Conservation (phyloP, 2,888 invertebrate species). For the Pseudoips prasinana region DNA sequence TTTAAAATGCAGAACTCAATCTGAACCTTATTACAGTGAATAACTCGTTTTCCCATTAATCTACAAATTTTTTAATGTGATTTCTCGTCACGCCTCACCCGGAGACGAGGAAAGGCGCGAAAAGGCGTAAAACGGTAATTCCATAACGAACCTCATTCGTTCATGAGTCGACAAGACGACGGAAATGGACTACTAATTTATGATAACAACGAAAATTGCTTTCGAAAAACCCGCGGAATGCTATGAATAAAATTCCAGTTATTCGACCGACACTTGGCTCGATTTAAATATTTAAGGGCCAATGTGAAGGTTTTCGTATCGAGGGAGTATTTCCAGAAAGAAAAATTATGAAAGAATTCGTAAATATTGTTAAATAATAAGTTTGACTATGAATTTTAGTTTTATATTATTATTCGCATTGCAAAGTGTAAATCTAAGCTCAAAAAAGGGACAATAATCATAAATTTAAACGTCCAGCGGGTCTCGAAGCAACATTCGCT, state of each 20-base stretch:
- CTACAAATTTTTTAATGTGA: conserved; percentile 8
- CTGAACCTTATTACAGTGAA: conserved; percentile 8
- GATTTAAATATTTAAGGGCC: conserved; percentile 41
- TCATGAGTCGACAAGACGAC: conserved; percentile 25
- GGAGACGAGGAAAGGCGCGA: conserved; percentile 13
- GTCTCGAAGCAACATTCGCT: no score
- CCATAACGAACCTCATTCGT: conserved; percentile 32
- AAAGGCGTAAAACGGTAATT: conserved; percentile 25
- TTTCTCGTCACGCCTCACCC: conserved; percentile 14
- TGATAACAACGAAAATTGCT: conserved; percentile 52
- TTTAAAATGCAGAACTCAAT: neutral
- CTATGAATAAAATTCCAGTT: conserved; percentile 62
- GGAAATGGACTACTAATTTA: conserved; percentile 50
- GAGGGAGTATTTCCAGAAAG: conserved; percentile 1
- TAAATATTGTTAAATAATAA: no score
- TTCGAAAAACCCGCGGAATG: conserved; percentile 43
- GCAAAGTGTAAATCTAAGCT: no score
- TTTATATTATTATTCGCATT: no score
- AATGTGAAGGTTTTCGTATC: conserved; percentile 11
- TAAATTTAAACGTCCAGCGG: no score
- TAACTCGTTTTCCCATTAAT: conserved; percentile 15
- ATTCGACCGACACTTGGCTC: conserved; percentile 32
- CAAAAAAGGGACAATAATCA: no score
- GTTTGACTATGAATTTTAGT: no score
- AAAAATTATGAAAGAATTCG: neutral